phyloP scores from a whole-genome alignment of 2,113 vertebrate genomes.

The Xiphophorus couchianus region DNA sequence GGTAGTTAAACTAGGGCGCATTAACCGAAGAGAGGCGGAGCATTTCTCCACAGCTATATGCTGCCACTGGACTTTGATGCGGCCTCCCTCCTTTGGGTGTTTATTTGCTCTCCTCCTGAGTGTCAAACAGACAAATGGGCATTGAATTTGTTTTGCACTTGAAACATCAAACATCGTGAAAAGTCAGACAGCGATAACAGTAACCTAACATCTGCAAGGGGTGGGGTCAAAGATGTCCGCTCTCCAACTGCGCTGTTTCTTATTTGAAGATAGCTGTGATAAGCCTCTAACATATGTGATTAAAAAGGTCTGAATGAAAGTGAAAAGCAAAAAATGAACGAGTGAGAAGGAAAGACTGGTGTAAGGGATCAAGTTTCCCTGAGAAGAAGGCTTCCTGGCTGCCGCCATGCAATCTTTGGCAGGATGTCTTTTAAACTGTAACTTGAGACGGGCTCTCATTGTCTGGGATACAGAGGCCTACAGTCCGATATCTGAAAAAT shows the following conservation, averaged over 20 bases:
- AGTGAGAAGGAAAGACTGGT: background rate
- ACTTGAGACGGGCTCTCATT: constrained; percentile 37
- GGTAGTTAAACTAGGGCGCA: constrained; percentile 1
- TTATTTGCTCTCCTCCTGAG: constrained; percentile 44
- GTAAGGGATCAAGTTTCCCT: background rate
- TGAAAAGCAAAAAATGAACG: background rate
- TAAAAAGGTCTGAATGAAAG: background rate
- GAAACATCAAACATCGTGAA: constrained; percentile 32
- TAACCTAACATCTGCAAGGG: background rate
- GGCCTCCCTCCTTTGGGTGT: constrained; percentile 35
- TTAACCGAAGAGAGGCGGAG: background rate
- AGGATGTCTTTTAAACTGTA: constrained; percentile 8
- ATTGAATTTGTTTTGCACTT: constrained; percentile 8
- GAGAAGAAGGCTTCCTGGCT: background rate
- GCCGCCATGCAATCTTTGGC: constrained; percentile 3
- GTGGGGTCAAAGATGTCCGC: background rate
- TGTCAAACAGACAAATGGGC: constrained; percentile 12
- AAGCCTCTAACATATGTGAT: background rate
- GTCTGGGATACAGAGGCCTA: constrained; percentile 39
- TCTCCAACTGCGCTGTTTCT: background rate
- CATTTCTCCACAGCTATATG: constrained; percentile 37
- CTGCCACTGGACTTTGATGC: constrained; percentile 42
- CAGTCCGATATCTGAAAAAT: constrained; percentile 36
- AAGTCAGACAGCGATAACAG: constrained; percentile 9
- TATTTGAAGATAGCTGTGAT: background rate